Conservation (phyloP, 2,888 invertebrate genomes). For the Pyrrhia umbra region DNA sequence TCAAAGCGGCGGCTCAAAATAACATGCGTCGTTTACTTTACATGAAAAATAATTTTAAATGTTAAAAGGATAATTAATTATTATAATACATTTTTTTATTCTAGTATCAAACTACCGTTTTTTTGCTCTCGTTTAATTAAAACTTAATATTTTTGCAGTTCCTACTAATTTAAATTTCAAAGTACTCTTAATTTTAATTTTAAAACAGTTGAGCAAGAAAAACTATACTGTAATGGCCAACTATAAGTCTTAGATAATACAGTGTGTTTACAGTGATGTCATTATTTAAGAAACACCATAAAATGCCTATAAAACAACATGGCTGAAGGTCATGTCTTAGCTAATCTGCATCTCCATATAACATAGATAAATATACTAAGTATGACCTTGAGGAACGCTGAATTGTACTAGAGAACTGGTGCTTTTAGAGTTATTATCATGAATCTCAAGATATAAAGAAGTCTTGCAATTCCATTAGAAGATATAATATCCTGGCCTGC, state of each 20-base stretch:
- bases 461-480: too few relatives aligned
- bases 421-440: too few relatives aligned
- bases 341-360: background rate
- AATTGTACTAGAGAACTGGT: too few relatives aligned
- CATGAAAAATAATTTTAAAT: too few relatives aligned
- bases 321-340: background rate
- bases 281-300: slow-evolving; percentile 22
- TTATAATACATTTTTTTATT: too few relatives aligned
- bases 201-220: background rate
- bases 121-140: background rate
- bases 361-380: background rate
- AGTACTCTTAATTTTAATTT: background rate
- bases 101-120: background rate
- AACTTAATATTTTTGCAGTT: background rate
- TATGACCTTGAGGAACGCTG: background rate
- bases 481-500: too few relatives aligned
- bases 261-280: slow-evolving; percentile 19
- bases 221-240: background rate
- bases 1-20: too few relatives aligned
- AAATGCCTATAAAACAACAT: slow-evolving; percentile 16
- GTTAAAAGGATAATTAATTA: too few relatives aligned
- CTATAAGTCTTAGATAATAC: background rate
- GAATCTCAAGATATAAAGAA: too few relatives aligned
- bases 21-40: too few relatives aligned
- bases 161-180: slow-evolving; percentile 4